phyloP scores from a whole-genome alignment of 2,797 vertebrate species.

The Pseudomugil gertrudae region DNA sequence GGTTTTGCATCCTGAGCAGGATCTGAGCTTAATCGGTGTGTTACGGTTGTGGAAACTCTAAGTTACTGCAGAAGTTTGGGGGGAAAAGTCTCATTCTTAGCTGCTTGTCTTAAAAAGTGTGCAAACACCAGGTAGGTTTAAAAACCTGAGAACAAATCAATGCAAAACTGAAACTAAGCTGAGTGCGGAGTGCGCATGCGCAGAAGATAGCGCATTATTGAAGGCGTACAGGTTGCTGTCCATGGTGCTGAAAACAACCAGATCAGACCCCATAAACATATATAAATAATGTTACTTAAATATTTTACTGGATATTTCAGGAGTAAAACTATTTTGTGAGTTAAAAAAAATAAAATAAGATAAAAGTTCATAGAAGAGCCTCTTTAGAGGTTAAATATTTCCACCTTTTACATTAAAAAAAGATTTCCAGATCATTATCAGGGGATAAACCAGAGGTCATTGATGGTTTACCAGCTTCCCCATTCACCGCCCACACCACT shows the following conservation, averaged over 20 bases:
- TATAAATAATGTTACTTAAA: neutral
- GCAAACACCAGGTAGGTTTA: neutral
- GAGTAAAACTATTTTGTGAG: neutral
- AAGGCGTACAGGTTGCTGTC: constrained; percentile 62
- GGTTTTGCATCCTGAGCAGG: neutral
- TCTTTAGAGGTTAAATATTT: neutral
- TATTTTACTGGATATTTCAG: neutral
- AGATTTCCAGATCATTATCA: constrained; percentile 2
- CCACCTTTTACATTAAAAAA: neutral
- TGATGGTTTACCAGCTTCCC: constrained; percentile 42
- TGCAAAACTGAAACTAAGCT: neutral
- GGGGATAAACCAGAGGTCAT: constrained; percentile 45
- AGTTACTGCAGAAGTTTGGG: no score
- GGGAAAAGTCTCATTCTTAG: no score
- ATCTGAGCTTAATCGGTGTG: no score
- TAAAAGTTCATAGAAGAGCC: neutral
- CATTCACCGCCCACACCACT: constrained; percentile 29
- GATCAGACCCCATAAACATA: neutral
- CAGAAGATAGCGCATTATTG: neutral
- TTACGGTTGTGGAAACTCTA: no score
- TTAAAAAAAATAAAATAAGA: neutral
- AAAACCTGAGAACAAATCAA: neutral
- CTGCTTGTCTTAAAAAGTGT: no score
- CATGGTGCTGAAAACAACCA: constrained; percentile 72
- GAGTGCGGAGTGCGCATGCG: constrained; percentile 1